These are phyloP conservation scores for Tenthredo scrophulariae DNA, from an alignment of 2,888 invertebrate species.

Conservation along the genomic window DNA sequence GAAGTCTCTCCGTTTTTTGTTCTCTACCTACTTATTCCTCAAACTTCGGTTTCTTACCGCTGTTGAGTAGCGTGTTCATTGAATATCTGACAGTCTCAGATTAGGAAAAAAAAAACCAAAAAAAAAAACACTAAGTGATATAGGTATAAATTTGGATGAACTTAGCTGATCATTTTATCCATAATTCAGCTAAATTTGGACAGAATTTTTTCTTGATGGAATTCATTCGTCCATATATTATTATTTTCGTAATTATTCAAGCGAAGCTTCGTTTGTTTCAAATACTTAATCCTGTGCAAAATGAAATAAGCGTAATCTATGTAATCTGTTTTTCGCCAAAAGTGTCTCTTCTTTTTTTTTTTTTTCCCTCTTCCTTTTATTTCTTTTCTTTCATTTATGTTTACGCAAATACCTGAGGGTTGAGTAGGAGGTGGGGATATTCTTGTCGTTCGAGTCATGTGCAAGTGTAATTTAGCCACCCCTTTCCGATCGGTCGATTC, in stretches of 20 bases:
- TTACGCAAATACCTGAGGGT: conserved; percentile 30
- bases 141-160: neutral
- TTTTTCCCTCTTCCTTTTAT: neutral
- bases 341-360: neutral
- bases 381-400: neutral
- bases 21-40: neutral
- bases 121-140: neutral
- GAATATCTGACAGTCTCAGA: neutral
- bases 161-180: neutral
- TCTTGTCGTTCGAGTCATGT: conserved; percentile 45
- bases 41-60: neutral
- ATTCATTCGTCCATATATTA: neutral
- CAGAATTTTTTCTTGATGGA: neutral
- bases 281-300: neutral
- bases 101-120: neutral
- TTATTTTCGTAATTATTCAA: neutral
- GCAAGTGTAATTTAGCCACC: conserved; percentile 51
- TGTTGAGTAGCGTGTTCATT: neutral
- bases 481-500: conserved; percentile 47
- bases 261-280: neutral
- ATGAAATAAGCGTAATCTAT: neutral
- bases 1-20: neutral
- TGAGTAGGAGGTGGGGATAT: neutral
- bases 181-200: neutral
- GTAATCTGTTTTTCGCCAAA: neutral